These are phyloP conservation scores for Corythornis vintsioides DNA, from an alignment of 2,113 vertebrate genomes.

Conservation along the genomic window DNA sequence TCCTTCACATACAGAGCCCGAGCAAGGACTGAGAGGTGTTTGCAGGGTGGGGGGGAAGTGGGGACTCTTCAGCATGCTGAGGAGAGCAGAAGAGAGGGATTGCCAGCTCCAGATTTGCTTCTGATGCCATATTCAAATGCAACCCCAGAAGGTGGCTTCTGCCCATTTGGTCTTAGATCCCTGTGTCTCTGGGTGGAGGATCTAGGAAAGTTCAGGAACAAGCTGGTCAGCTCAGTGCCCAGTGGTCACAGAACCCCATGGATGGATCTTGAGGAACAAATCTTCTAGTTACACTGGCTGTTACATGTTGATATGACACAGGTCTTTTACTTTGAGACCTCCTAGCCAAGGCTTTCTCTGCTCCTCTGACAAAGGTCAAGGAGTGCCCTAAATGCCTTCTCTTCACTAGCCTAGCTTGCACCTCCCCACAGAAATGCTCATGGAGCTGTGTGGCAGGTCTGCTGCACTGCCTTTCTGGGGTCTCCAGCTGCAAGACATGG, in stretches of 20 bases:
- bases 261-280: not conserved
- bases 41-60: not conserved
- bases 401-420: not conserved
- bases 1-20: not conserved
- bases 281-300: not conserved
- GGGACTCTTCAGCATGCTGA: not conserved
- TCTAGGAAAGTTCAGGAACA: not conserved
- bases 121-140: not conserved
- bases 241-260: not conserved
- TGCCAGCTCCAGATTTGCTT: not conserved
- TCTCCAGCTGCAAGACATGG: not conserved
- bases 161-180: not conserved
- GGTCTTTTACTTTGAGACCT: not conserved
- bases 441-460: not conserved
- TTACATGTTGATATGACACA: not conserved
- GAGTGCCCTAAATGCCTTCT: not conserved
- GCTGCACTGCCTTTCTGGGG: not conserved
- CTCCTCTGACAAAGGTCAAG: not conserved
- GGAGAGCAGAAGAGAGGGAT: not conserved
- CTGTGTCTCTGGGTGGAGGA: not conserved
- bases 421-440: not conserved
- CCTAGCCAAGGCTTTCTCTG: not conserved
- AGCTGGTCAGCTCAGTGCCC: not conserved
- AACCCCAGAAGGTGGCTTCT: not conserved
- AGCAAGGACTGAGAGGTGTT: not conserved